Evolutionary conservation across 2,797 vertebrate genomes (phyloP), one percentile per base, ranked within the genome.

Genomic region (Eulemur mongoz): DNA sequence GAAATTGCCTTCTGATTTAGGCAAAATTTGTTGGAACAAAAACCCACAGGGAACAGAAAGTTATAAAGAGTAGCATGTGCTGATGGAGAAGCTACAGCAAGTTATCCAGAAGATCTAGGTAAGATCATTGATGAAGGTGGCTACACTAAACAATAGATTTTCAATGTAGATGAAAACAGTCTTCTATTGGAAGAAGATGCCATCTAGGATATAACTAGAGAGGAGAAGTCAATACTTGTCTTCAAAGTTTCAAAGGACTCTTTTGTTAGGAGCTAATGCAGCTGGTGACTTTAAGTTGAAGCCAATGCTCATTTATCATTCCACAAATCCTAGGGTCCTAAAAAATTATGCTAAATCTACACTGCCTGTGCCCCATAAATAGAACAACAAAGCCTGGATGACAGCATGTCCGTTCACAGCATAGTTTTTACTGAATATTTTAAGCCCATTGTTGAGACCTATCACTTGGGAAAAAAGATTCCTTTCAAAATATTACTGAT

Each of bases 1-100:
- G 38, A 86, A 97, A 82, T 81, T n/a, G 52, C 38, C 20, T 78
- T 38, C 54, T 73, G 15, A 91, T 45, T 83, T 63, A 95, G 67
- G 45, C 12, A 20, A 90, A 81, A 70, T 79, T 57, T 94, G 20
- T 80, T 87, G 20, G 40, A 81, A 73, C 27, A 50, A 72, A 89
- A 84, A 7, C 18, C 15, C 4, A 83, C 10, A 88, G 50, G 45
- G 35, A 61, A 84, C 23, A 89, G 32, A 84, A 93, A 7, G 63
- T 72, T 90, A 48, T 6, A 91, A 22, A 80, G 18, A 96, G 32
- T 23, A 93, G 30, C 50, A 84, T 73, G 17, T 52, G 32, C 75
- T 78, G 75, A 52, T 54, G n/a, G 22, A 54, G 12, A 78, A 78
- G 20, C 48, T 78, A 48, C 13, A 78, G 75, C 48, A 78, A 15